A percentile compares a stretch with the other conserved stretches of the same genome.
These are phyloP conservation scores for Phycodurus eques DNA, from an alignment of 2,113 vertebrate genomes.

Conservation along the genomic window DNA sequence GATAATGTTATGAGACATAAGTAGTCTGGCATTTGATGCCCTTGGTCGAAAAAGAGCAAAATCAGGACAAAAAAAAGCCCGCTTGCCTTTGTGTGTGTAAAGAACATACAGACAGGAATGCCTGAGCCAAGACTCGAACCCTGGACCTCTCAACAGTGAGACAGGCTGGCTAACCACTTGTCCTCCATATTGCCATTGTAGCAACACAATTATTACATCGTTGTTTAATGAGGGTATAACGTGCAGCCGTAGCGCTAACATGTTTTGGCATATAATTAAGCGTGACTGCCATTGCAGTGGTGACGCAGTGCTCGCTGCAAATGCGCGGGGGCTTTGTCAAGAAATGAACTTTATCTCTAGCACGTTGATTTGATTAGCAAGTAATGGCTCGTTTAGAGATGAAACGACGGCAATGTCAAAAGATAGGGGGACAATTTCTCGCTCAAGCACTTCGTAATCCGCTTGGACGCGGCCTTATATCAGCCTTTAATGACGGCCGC, in stretches of 20 bases:
- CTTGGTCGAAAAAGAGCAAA: too few relatives aligned
- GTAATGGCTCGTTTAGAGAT: conserved; percentile 56
- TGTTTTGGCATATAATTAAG: neutral
- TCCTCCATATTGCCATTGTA: too few relatives aligned
- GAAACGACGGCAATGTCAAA: conserved; percentile 50
- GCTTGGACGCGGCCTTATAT: conserved; percentile 56
- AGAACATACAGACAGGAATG: too few relatives aligned
- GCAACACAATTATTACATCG: too few relatives aligned
- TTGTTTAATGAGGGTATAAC: neutral
- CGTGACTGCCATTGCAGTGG: neutral
- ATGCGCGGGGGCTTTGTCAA: conserved; percentile 3
- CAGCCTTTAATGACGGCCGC: conserved; percentile 55
- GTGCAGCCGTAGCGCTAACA: neutral
- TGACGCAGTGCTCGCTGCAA: neutral
- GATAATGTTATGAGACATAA: too few relatives aligned
- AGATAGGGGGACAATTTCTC: conserved; percentile 55
- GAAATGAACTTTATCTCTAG: conserved; percentile 17
- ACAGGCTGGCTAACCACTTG: too few relatives aligned
- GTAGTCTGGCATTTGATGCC: too few relatives aligned
- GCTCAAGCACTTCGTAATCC: conserved; percentile 62
- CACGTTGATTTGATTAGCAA: conserved; percentile 44
- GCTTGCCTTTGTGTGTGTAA: too few relatives aligned
- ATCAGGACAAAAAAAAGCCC: too few relatives aligned
- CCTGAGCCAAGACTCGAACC: too few relatives aligned
- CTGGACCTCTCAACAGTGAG: too few relatives aligned